Base-by-base conservation (phyloP, 37 sponge, comb jelly and placozoan species). In the Spongilla lacustris region DNA sequence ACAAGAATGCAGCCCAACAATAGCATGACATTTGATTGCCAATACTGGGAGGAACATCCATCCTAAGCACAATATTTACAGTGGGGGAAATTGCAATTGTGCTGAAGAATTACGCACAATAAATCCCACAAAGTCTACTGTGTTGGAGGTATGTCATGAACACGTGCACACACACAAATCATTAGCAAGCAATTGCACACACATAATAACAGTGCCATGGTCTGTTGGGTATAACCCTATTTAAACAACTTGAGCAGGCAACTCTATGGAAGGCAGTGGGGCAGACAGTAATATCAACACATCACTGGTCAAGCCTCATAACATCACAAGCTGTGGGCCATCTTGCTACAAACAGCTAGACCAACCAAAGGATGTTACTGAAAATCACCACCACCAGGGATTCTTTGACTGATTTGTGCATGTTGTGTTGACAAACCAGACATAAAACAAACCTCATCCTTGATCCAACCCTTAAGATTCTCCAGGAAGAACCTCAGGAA, bases 391-490 rank as follows among this genome's bases (percentile, higher is more conserved):
- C 23, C 34, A 50, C n/a, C n/a, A 11, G 12, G 80, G 67, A 46
- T 33, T 80, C 69, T 6, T 6, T 41, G 41, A 41, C 41, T 6
- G 6, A 30, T 31, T 41, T 6, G 6, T 41, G 41, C 41, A 41
- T 6, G 6, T 41, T 41, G 41, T 41, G 41, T 6, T 41, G 41
- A 41, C 6, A 6, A 6, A 41, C n/a, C 36, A 67, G 10, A 29
- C n/a, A 29, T 77, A 21, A 33, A 26, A 67, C 68, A 30, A 32
- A 96, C 96, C 89, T 96, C 92, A 88, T 85, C 77, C 14, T 68
- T 27, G 38, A 96, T 89, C 96, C 95, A 96, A 0, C 88, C 91
- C 24, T 84, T 84, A 29, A 96, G 38, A 67, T 88, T 89, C 17
- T 68, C 70, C 50, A 88, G 84, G 27, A 90, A 9, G 77, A 91